A percentile compares a stretch with the other conserved stretches of the same genome.
Conservation (phyloP, 2,888 invertebrate genomes). For the Diadegma fenestrale region DNA sequence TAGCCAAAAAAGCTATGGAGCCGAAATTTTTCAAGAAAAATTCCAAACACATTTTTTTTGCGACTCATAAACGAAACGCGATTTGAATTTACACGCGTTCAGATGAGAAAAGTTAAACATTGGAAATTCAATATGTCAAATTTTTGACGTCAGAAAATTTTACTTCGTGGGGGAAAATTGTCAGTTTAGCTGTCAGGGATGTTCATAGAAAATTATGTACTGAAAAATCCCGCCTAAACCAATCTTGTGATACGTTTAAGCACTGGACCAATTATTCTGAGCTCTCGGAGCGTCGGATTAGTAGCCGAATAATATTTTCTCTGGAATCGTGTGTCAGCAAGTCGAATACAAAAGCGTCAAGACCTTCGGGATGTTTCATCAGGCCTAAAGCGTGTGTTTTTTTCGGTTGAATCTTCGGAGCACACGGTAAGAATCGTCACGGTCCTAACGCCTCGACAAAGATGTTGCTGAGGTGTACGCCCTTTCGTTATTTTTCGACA, state of each 20-base stretch:
- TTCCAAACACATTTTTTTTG: too few relatives aligned
- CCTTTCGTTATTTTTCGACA: slow-evolving; percentile 18
- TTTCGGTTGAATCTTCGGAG: slow-evolving; percentile 6
- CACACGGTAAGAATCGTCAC: slow-evolving; percentile 22
- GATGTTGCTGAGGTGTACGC: slow-evolving; percentile 9
- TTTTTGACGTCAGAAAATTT: too few relatives aligned
- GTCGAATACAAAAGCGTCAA: background rate
- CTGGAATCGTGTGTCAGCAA: background rate
- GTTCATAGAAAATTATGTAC: too few relatives aligned
- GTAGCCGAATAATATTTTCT: background rate
- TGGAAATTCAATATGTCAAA: too few relatives aligned
- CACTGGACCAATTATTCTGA: background rate
- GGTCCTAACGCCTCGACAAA: slow-evolving; percentile 30
- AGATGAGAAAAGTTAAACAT: too few relatives aligned
- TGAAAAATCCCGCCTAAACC: background rate
- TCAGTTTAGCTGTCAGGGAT: too few relatives aligned
- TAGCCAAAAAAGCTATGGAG: too few relatives aligned
- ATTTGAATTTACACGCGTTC: too few relatives aligned
- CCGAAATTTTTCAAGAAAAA: too few relatives aligned
- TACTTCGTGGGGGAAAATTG: too few relatives aligned
- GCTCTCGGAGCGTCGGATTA: background rate
- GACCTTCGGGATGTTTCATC: background rate
- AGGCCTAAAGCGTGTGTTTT: background rate
- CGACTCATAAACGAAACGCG: too few relatives aligned
- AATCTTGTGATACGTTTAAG: background rate